Evolutionary conservation across 2,888 invertebrate genomes (phyloP), one percentile per base, ranked within the genome.

Genomic region (Eupithecia insigniata): DNA sequence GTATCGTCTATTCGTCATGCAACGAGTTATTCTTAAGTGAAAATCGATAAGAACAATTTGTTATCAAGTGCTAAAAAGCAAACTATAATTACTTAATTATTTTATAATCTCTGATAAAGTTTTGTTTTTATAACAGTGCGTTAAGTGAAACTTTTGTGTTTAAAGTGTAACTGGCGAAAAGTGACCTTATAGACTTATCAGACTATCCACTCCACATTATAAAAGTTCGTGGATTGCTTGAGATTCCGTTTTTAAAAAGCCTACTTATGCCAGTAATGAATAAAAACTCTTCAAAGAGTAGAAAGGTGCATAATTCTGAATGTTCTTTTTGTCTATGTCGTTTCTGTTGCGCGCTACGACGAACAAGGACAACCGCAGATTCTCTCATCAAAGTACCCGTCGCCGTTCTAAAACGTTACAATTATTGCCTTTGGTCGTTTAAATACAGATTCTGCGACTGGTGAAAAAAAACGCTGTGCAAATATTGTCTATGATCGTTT

Each of bases 1-100:
- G 0, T 94, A 92, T 78, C 85, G 93, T 81, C 86, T 93, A 67
- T 93, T 93, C 84, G 92, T 93, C 7, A 93, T 90, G 92, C 81
- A 84, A 67, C 67, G 66, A 76, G 79, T 81, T 69, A 81, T 83
- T 71, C 76, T 84, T 2, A 84, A 86, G 84, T 86, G 84, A 5
- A 26, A 36, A 32, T 34, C 18, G 30, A 16, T 30, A 30, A 28
- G 18, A 60, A 30, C n/a, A 30, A 60, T 16, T 60, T 30, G 18
- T 60, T 30, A 7, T 14, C 55, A 26, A 51, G 55, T 55, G 22
- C 22, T 55, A 14, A 26, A 26, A 55, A 55, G 26, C 22, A 26
- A 22, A 22, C 5, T 55, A 14, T 14, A 4, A 5, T 26, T 51
- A 46, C 2, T 0, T 51, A 51, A 22, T 51, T 4, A 22, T 22